These are phyloP conservation scores for Eutrigla gurnardus DNA, from an alignment of 2,797 vertebrate genomes.

Conservation along the genomic window DNA sequence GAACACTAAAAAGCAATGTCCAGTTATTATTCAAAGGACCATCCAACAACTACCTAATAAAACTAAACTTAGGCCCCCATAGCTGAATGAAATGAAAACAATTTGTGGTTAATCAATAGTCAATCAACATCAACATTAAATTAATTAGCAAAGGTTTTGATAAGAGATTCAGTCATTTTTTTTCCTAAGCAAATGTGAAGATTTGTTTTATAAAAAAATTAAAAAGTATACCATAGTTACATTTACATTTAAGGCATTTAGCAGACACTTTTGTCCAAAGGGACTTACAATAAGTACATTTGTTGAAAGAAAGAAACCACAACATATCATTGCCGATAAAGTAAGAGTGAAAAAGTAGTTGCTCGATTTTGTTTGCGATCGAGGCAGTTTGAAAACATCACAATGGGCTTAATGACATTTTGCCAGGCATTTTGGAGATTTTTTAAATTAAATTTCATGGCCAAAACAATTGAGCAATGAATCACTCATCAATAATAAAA, in stretches of 20 bases:
- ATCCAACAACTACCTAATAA: background rate
- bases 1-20: background rate
- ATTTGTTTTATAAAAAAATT: background rate
- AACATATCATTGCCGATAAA: too few relatives aligned
- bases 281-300: too few relatives aligned
- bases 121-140: rapidly evolving
- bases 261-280: too few relatives aligned
- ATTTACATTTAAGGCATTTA: too few relatives aligned
- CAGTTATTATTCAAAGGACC: background rate
- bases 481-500: background rate
- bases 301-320: too few relatives aligned
- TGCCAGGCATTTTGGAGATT: background rate
- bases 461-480: background rate
- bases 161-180: background rate
- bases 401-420: too few relatives aligned
- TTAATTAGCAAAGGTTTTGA: background rate
- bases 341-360: too few relatives aligned
- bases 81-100: background rate
- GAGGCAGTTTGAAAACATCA: background rate
- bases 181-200: background rate
- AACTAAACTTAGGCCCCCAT: background rate
- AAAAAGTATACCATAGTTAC: too few relatives aligned
- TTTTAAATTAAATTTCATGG: background rate
- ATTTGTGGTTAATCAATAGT: background rate
- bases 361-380: background rate